These are phyloP conservation scores for Ctenodactylus gundi DNA, from an alignment of 2,113 vertebrate species.

Conservation along the genomic window DNA sequence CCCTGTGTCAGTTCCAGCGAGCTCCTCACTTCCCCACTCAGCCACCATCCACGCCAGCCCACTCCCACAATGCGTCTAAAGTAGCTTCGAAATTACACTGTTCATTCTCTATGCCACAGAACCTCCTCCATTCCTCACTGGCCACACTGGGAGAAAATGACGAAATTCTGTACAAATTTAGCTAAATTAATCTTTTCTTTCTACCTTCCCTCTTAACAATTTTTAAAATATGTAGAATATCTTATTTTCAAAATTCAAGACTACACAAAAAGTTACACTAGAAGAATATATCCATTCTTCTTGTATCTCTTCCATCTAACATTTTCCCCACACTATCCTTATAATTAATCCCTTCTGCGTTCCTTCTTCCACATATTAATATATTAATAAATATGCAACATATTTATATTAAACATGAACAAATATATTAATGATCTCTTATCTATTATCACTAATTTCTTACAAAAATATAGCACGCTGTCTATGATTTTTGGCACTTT, in stretches of 20 bases:
- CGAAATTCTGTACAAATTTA: neutral
- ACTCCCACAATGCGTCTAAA: neutral
- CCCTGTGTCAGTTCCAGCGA: too few species aligned
- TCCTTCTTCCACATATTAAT: neutral
- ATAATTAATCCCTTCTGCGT: neutral
- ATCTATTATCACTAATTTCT: neutral
- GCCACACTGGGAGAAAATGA: neutral
- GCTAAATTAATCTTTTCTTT: neutral
- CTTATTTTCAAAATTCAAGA: neutral
- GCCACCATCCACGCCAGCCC: too few species aligned
- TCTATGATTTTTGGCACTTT: neutral
- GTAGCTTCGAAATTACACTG: neutral
- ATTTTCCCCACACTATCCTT: neutral
- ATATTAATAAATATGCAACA: neutral
- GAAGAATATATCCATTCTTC: neutral
- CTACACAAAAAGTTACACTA: neutral
- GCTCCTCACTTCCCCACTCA: too few species aligned
- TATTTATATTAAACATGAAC: neutral
- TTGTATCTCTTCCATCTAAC: neutral
- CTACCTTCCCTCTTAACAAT: neutral
- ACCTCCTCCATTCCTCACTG: neutral
- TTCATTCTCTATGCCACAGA: neutral
- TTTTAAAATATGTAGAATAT: neutral
- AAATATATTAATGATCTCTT: neutral
- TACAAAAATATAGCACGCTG: neutral